phyloP scores from a whole-genome alignment of 2,113 vertebrate genomes.

The Sterrhoptilus dennistouni region DNA sequence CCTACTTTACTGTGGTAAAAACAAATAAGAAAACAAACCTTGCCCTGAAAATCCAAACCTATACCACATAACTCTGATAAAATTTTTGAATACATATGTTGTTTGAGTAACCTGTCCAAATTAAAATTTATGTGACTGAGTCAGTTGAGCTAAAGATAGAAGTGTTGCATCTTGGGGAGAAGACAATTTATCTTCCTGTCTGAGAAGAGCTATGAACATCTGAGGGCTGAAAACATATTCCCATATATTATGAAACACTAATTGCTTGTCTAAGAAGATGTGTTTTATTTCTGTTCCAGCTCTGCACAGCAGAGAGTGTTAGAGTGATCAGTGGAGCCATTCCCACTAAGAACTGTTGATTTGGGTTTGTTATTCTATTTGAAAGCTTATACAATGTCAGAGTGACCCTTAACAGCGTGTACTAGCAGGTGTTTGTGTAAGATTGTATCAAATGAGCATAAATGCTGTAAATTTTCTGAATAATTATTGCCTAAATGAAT shows the following conservation, averaged over 20 bases:
- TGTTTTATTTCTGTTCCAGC: background rate
- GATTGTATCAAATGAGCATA: constrained; percentile 53
- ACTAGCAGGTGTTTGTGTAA: constrained; percentile 34
- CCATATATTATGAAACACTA: background rate
- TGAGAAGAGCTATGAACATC: background rate
- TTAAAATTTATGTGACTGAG: background rate
- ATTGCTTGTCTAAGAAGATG: background rate
- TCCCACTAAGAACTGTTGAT: background rate
- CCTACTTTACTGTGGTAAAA: background rate
- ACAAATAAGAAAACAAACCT: background rate
- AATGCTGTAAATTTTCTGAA: constrained; percentile 49
- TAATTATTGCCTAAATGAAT: constrained; percentile 49
- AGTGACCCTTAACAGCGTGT: constrained; percentile 35
- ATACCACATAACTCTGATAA: background rate
- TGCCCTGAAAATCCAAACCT: background rate
- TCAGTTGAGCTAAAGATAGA: background rate
- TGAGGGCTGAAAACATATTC: background rate
- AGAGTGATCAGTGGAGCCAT: background rate
- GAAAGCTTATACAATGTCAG: constrained; percentile 27
- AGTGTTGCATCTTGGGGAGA: background rate
- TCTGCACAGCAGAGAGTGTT: background rate
- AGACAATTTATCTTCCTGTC: background rate
- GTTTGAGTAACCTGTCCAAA: background rate
- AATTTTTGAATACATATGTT: background rate
- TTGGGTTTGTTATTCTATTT: constrained; percentile 2